Evolutionary conservation across 2,797 vertebrate genomes (phyloP).

Genomic region (Mionectes olivaceus): DNA sequence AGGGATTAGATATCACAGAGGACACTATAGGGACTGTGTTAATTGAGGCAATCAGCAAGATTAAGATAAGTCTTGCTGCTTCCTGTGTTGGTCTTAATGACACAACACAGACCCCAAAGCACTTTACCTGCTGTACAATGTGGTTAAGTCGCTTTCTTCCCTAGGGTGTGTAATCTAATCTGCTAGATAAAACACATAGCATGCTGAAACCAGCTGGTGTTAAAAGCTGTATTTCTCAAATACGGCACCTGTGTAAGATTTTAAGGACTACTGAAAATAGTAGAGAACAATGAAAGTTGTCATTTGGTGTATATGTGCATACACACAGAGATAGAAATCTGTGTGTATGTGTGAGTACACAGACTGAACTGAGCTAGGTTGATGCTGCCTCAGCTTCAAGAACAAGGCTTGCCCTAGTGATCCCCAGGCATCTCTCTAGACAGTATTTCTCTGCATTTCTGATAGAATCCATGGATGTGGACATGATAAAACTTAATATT

Average conservation of each 20-base stretch:
- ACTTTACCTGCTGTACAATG: constrained; percentile 57
- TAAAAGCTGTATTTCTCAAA: constrained; percentile 41
- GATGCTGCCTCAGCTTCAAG: not conserved
- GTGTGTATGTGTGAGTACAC: not conserved
- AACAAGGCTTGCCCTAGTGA: fast-evolving
- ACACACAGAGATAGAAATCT: not conserved
- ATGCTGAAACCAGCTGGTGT: constrained; percentile 45
- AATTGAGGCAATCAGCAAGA: constrained; percentile 64
- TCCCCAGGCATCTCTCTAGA: not conserved
- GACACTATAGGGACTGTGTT: constrained; percentile 11
- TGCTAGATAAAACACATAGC: constrained; percentile 51
- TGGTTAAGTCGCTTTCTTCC: constrained; percentile 32
- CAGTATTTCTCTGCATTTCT: not conserved
- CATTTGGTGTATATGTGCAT: not conserved
- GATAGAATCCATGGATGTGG: not conserved
- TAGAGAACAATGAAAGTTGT: not conserved
- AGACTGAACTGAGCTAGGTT: not conserved
- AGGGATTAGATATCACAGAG: constrained; percentile 30
- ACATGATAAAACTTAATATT: not conserved
- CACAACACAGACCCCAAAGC: constrained; percentile 42
- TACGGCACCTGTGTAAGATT: not conserved
- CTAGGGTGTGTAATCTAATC: constrained; percentile 52
- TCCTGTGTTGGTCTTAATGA: constrained; percentile 35
- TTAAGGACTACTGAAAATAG: constrained; percentile 26
- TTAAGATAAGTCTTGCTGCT: constrained; percentile 56